Conservation (phyloP, 2,797 vertebrate species). For the Lagocephalus sceleratus region DNA sequence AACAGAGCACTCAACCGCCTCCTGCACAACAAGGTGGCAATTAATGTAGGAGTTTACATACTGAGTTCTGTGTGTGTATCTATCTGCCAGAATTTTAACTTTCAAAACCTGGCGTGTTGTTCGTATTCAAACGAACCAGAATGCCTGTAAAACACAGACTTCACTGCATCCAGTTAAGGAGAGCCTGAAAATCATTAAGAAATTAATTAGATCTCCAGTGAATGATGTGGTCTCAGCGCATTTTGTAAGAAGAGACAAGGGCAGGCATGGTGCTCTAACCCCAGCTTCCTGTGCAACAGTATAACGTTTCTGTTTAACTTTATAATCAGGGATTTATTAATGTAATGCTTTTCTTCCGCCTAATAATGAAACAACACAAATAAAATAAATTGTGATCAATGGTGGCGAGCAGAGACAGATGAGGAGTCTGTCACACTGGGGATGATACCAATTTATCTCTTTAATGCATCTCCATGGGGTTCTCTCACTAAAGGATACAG, state of each 20-base stretch:
- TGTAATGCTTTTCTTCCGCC: constrained; percentile 78
- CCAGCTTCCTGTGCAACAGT: constrained; percentile 68
- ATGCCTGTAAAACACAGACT: constrained; percentile 54
- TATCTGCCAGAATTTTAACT: no score
- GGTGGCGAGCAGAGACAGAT: constrained; percentile 80
- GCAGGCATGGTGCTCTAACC: constrained; percentile 49
- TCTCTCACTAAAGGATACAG: constrained; percentile 82
- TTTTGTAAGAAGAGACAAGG: constrained; percentile 66
- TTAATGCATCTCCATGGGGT: constrained; percentile 85
- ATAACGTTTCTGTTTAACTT: constrained; percentile 78
- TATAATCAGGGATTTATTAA: constrained; percentile 81
- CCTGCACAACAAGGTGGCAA: no score
- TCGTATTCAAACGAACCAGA: no score
- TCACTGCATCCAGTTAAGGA: constrained; percentile 37
- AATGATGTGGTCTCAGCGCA: constrained; percentile 61
- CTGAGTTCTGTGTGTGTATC: no score
- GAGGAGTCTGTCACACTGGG: constrained; percentile 81
- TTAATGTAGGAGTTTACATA: no score
- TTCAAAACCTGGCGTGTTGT: no score
- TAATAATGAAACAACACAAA: constrained; percentile 84
- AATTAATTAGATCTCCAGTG: constrained; percentile 66
- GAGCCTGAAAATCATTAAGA: constrained; percentile 65
- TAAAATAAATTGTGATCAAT: constrained; percentile 87
- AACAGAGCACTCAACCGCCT: no score
- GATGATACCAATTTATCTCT: constrained; percentile 86